Evolutionary conservation across 2,113 vertebrate species (phyloP).

Genomic region (Pelvicachromis taeniatus): DNA sequence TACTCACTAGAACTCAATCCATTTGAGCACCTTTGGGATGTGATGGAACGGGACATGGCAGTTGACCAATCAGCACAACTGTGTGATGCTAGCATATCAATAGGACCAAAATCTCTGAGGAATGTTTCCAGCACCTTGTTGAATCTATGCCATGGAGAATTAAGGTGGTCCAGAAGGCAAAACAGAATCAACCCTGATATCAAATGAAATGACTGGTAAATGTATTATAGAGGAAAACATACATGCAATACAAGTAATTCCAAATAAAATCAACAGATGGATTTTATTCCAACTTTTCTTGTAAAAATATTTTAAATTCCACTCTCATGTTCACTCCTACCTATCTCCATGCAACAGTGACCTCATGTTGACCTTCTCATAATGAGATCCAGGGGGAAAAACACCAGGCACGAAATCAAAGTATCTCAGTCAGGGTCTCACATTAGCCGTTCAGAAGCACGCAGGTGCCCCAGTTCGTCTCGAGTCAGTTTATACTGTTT

Average conservation of each 20-base stretch:
- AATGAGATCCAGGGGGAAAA: conserved; percentile 53
- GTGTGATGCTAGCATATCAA: not conserved
- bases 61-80: not conserved
- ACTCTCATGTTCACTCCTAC: conserved; percentile 12
- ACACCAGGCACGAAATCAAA: conserved; percentile 53
- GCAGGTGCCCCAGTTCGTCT: conserved; percentile 48
- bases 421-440: conserved; percentile 33
- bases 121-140: not conserved
- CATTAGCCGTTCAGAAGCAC: conserved; percentile 11
- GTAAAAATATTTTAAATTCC: conserved; percentile 17
- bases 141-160: not conserved
- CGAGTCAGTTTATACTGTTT: conserved; percentile 50
- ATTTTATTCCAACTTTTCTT: conserved; percentile 20
- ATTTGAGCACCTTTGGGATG: not conserved
- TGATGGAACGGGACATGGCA: not conserved
- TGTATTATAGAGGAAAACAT: not conserved
- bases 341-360: conserved; percentile 5
- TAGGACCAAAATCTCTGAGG: not conserved
- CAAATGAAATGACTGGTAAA: not conserved
- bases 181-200: not conserved
- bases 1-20: not conserved
- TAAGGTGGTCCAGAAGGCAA: not conserved
- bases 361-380: conserved; percentile 54
- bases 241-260: not conserved
- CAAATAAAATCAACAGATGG: not conserved